Base-by-base conservation (phyloP, 2,888 invertebrate species). In the Scaptomyza tumidula region DNA sequence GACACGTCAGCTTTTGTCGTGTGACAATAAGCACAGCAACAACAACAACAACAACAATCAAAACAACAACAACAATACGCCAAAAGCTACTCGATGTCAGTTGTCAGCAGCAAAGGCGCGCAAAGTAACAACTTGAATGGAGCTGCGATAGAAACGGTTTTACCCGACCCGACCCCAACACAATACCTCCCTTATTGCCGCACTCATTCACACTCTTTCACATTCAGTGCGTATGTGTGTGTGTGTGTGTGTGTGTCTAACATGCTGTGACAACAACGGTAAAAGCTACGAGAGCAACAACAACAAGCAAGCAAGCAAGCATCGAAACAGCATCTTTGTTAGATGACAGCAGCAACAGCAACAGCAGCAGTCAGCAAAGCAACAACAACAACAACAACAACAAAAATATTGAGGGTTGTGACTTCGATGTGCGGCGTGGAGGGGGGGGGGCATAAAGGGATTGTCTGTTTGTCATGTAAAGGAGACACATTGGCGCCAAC, bases 1-100 rank as follows among this genome's bases (percentile, higher is more conserved):
- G 85, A 75, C 83, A 81, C 78, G 80, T 86, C 85, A 85, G 75
- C 82, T 87, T 78, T 88, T 89, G 89, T 89, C 80, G 70, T 76
- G 69, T 75, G 76, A 87, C 86, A 80, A 80, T 78, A 76, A 73
- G 73, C 58, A 75, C 64, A 63, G 54, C 58, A 70, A 49, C 55
- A 63, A 57, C 50, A 63, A 50, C 43, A 64, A 35, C 43, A 63
- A 66, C 72, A 74, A 57, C 69, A 69, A 60, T 62, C 50, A 52
- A 68, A 62, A n/a, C 60, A 61, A 10, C 41, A 62, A 43, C 63
- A 70, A 29, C 48, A 72, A 46, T 59, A n/a, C 66, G 48, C 65
- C 39, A 41, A 67, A 64, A 73, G 82, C 86, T 80, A 83, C 83
- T 86, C 77, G 76, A 83, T 83, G 77, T 74, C 76, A 77, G 82